A percentile compares a stretch with the other conserved stretches of the same genome.
Evolutionary conservation across 1,140 invertebrate genomes (phyloP).

Genomic region (Littorina saxatilis): DNA sequence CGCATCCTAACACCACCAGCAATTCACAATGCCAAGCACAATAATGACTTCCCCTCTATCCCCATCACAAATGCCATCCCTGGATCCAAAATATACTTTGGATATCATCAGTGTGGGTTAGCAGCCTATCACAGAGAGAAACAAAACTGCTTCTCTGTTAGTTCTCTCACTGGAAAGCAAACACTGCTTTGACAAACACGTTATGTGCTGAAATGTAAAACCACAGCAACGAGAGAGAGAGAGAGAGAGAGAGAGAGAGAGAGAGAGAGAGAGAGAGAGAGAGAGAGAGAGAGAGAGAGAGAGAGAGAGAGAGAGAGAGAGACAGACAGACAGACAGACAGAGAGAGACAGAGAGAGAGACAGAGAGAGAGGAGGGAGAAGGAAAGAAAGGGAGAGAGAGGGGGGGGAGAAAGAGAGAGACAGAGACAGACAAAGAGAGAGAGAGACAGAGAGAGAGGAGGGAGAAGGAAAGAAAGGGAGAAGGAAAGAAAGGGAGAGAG

Average conservation of each 20-base stretch:
- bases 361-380: neutral
- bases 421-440: no score
- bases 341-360: neutral
- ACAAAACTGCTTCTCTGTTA: no score
- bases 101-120: no score
- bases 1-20: no score
- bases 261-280: conserved; percentile 1
- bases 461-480: neutral
- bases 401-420: neutral
- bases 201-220: no score
- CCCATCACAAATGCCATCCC: no score
- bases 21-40: no score
- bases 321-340: neutral
- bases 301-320: neutral
- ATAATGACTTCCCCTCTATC: no score
- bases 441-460: neutral
- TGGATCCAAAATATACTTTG: no score
- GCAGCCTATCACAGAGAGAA: no score
- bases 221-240: neutral
- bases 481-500: neutral
- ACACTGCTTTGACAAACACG: no score
- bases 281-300: neutral
- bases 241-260: neutral
- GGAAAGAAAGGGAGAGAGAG: neutral
- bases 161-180: no score